phyloP scores from a whole-genome alignment of 1,140 invertebrate species.

The Oedothorax gibbosus region DNA sequence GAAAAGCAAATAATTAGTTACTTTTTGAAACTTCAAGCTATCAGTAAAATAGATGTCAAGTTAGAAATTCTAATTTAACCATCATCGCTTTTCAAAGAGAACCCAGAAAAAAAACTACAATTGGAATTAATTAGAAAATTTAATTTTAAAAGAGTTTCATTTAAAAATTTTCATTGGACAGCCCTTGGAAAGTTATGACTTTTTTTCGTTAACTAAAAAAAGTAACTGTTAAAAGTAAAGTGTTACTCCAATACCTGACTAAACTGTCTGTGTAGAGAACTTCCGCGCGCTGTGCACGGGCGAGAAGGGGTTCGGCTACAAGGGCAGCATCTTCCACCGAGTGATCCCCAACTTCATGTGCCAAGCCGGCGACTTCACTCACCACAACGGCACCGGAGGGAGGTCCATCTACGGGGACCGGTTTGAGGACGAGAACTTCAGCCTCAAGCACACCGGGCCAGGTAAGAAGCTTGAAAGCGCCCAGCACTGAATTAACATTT shows the following conservation, averaged over 20 bases:
- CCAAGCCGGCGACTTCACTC: conserved; percentile 95
- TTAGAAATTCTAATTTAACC: no score
- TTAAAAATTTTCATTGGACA: neutral
- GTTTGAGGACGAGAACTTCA: conserved; percentile 97
- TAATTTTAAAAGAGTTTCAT: neutral
- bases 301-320: conserved; percentile 94
- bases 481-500: no score
- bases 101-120: no score
- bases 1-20: no score
- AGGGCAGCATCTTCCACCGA: conserved; percentile 91
- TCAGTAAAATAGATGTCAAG: no score
- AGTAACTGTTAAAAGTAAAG: neutral
- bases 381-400: conserved; percentile 95
- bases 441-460: conserved; percentile 90
- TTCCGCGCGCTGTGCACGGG: conserved; percentile 94
- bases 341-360: conserved; percentile 99
- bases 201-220: neutral
- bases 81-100: no score
- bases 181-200: neutral
- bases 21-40: no score
- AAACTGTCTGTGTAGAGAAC: conserved; percentile 75
- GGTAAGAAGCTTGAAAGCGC: no score
- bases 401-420: conserved; percentile 96
- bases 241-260: neutral
- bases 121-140: no score